Evolutionary conservation across 2,797 vertebrate genomes (phyloP).

Genomic region (Lithobates pipiens): DNA sequence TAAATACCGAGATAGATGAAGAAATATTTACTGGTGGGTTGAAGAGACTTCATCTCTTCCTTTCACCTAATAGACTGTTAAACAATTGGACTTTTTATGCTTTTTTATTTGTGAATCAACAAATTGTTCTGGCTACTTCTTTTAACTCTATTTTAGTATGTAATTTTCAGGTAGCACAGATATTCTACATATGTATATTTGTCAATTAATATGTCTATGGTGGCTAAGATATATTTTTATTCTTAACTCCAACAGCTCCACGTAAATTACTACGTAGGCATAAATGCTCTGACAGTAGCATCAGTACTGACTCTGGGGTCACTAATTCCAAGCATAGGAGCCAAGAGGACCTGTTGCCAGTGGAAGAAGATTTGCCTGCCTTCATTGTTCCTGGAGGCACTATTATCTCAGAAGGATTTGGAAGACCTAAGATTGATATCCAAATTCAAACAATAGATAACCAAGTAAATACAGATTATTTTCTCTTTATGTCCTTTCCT

Average conservation of each 20-base stretch:
- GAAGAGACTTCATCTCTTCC: no score
- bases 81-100: no score
- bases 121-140: no score
- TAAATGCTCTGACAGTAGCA: slow-evolving; percentile 25
- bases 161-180: no score
- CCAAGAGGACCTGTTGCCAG: background rate
- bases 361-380: background rate
- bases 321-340: background rate
- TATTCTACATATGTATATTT: no score
- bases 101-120: no score
- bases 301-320: slow-evolving; percentile 20
- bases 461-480: background rate
- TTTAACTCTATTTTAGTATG: no score
- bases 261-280: background rate
- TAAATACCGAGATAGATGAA: no score
- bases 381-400: background rate
- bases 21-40: no score
- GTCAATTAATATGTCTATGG: no score
- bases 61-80: no score
- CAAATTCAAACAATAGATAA: background rate
- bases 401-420: background rate
- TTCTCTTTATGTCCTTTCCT: background rate
- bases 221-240: background rate
- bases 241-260: background rate
- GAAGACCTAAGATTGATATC: background rate